Percentiles rank a stretch among this genome's conserved stretches.
phyloP scores from a whole-genome alignment of 1,140 invertebrate genomes.

The Drosophila repleta region DNA sequence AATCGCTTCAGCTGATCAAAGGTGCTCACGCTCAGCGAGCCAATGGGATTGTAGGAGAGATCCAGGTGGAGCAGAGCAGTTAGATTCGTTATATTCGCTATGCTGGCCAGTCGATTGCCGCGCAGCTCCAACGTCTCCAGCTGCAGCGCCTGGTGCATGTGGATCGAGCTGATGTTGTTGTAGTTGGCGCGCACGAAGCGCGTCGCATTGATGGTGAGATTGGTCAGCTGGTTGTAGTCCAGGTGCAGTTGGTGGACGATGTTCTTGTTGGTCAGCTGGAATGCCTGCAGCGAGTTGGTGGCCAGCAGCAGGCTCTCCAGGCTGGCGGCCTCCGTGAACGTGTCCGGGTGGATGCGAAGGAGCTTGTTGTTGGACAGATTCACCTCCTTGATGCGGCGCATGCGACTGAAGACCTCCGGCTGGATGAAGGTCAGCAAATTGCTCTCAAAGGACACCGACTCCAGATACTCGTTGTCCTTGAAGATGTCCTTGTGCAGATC shows the following conservation, averaged over 20 bases:
- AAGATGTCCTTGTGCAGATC: slow-evolving; percentile 71
- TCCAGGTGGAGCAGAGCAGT: slow-evolving; percentile 64
- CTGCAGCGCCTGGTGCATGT: slow-evolving; percentile 57
- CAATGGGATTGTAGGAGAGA: slow-evolving; percentile 75
- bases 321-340: slow-evolving; percentile 65
- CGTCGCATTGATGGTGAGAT: slow-evolving; percentile 67
- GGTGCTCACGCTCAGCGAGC: slow-evolving; percentile 65
- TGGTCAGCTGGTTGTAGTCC: slow-evolving; percentile 73
- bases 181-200: slow-evolving; percentile 70
- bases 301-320: slow-evolving; percentile 69
- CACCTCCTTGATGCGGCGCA: slow-evolving; percentile 71
- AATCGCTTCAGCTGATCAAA: slow-evolving; percentile 72
- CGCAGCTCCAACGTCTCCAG: slow-evolving; percentile 68
- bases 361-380: slow-evolving; percentile 72
- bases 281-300: slow-evolving; percentile 55
- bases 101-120: slow-evolving; percentile 59
- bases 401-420: slow-evolving; percentile 70
- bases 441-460: slow-evolving; percentile 65
- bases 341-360: slow-evolving; percentile 66
- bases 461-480: slow-evolving; percentile 71
- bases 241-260: slow-evolving; percentile 70
- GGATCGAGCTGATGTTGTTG: slow-evolving; percentile 63
- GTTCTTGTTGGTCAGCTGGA: slow-evolving; percentile 69
- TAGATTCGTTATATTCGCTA: slow-evolving; percentile 68
- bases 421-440: slow-evolving; percentile 66